phyloP scores from a whole-genome alignment of 2,888 invertebrate species.

The Rhagonycha fulva region DNA sequence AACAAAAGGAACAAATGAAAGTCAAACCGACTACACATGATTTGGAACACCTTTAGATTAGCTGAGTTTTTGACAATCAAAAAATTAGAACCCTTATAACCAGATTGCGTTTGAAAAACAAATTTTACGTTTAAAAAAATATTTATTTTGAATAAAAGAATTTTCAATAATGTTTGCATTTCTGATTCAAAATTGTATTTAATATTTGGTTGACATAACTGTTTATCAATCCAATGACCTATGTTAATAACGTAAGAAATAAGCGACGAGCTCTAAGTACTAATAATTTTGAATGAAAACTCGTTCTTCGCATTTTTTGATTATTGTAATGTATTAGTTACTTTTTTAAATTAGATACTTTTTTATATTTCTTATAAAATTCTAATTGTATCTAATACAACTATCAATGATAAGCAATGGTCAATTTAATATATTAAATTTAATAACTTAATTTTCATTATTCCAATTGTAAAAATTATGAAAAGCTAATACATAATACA shows the following conservation, averaged over 20 bases:
- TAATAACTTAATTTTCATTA: too few relatives aligned
- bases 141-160: not conserved
- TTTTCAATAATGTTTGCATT: not conserved
- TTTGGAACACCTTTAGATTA: too few relatives aligned
- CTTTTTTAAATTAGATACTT: not conserved
- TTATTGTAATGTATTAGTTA: not conserved
- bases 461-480: too few relatives aligned
- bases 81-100: too few relatives aligned
- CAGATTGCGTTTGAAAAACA: not conserved
- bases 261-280: not conserved
- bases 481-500: too few relatives aligned
- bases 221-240: slow-evolving; percentile 13
- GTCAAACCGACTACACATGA: too few relatives aligned
- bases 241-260: slow-evolving; percentile 1
- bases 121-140: not conserved
- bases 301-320: not conserved
- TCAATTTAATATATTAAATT: too few relatives aligned
- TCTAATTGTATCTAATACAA: too few relatives aligned
- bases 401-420: too few relatives aligned
- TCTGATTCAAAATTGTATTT: not conserved
- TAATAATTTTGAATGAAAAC: not conserved
- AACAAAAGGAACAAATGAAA: too few relatives aligned
- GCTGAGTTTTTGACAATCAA: too few relatives aligned
- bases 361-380: too few relatives aligned
- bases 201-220: slow-evolving; percentile 7